Percentiles rank a stretch among this genome's conserved stretches.
Evolutionary conservation across 2,888 invertebrate genomes (phyloP).

Genomic region (Ochropacha duplaris): DNA sequence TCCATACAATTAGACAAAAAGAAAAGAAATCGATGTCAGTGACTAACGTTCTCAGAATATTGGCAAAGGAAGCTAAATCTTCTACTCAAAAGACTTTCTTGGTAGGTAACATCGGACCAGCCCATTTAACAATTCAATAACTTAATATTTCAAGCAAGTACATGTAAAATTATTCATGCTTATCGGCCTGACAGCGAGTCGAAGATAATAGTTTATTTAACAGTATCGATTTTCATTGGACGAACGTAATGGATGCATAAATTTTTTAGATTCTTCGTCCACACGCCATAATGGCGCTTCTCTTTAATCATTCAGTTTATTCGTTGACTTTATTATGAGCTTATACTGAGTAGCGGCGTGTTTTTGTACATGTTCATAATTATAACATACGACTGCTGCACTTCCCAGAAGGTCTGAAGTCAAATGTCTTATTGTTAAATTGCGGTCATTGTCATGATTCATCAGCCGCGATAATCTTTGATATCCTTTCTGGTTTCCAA

Average conservation of each 20-base stretch:
- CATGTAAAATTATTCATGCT: slow-evolving; percentile 10
- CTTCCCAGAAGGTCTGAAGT: slow-evolving; percentile 64
- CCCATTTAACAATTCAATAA: slow-evolving; percentile 3
- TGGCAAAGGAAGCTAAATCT: not conserved
- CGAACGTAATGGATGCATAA: slow-evolving; percentile 40
- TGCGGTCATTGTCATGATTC: slow-evolving; percentile 52
- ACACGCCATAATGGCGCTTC: slow-evolving; percentile 8
- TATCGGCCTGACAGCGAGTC: not conserved
- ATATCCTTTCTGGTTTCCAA: slow-evolving; percentile 61
- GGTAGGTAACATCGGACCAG: not conserved
- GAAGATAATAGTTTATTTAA: slow-evolving; percentile 44
- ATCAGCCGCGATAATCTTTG: slow-evolving; percentile 62
- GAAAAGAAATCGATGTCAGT: not conserved
- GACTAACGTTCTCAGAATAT: too few relatives aligned
- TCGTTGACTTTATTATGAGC: not conserved
- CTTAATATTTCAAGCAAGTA: slow-evolving; percentile 27
- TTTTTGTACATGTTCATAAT: slow-evolving; percentile 25
- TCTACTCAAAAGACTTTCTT: not conserved
- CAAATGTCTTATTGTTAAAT: slow-evolving; percentile 50
- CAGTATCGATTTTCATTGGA: slow-evolving; percentile 45
- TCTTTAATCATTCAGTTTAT: not conserved
- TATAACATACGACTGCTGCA: slow-evolving; percentile 42
- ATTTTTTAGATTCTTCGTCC: slow-evolving; percentile 41
- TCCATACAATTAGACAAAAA: not conserved
- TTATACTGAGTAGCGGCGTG: slow-evolving; percentile 7